Conservation (phyloP, 2,888 invertebrate genomes). For the Cryptocephalus moraei region DNA sequence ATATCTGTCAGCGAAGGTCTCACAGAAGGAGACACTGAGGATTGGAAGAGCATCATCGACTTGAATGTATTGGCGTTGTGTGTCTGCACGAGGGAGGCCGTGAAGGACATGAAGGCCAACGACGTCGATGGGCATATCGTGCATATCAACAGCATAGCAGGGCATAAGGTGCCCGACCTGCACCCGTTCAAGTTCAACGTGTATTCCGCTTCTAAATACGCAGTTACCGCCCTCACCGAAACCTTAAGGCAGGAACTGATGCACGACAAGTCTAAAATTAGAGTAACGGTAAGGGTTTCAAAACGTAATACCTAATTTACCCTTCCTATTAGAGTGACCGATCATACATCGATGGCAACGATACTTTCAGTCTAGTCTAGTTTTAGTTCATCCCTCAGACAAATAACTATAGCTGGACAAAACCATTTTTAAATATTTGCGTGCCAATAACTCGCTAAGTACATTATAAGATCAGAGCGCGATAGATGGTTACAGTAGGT, state of each 20-base stretch:
- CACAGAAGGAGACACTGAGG: slow-evolving; percentile 18
- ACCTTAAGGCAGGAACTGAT: slow-evolving; percentile 17
- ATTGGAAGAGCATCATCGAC: slow-evolving; percentile 16
- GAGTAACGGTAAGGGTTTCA: slow-evolving; percentile 7
- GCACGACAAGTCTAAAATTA: slow-evolving; percentile 10
- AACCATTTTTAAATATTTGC: too few species aligned
- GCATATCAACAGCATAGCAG: slow-evolving; percentile 25
- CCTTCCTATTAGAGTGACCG: too few species aligned
- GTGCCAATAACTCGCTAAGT: too few species aligned
- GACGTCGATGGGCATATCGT: slow-evolving; percentile 26
- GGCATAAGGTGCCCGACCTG: slow-evolving; percentile 19
- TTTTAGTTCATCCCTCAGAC: too few species aligned
- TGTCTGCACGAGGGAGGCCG: slow-evolving; percentile 24
- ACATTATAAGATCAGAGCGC: too few species aligned
- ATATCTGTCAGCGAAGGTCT: slow-evolving; percentile 4
- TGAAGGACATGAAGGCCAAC: slow-evolving; percentile 21
- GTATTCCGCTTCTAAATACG: slow-evolving; percentile 20
- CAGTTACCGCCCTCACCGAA: slow-evolving; percentile 19
- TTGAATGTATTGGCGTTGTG: slow-evolving; percentile 17
- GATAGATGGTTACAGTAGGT: too few species aligned
- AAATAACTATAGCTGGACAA: too few species aligned
- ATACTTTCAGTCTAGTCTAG: too few species aligned
- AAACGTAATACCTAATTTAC: too few species aligned
- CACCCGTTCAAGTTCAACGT: slow-evolving; percentile 13
- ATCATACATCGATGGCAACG: too few species aligned